Evolutionary conservation across 2,888 invertebrate genomes (phyloP), one percentile per base, ranked within the genome.

Genomic region (Malacosoma neustria): DNA sequence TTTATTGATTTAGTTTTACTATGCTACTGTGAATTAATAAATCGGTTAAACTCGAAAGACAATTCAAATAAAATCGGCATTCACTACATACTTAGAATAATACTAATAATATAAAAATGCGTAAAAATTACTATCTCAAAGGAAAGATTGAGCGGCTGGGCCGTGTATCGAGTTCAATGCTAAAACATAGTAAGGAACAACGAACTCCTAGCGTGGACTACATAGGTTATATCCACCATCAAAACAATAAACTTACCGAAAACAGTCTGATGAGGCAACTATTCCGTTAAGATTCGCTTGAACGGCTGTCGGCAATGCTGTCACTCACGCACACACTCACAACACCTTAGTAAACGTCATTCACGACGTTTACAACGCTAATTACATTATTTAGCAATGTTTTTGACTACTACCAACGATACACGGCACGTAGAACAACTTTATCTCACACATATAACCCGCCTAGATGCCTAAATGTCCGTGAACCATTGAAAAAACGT

Each of bases 201-300:
- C 42, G 46, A 49, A 48, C 50, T 54, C 47, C 60, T 67, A 61
- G 69, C 71, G 58, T 69, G 72, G 66, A 49, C 56, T 51, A 56
- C 47, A 56, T 63, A 72, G 68, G 71, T 73, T 72, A 72, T 50
- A 57, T 66, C 48, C 55, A 43, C 48, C 43, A 43, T 53, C 64
- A 70, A 71, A 72, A 73, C 70, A 73, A 68, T 61, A 61, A 56
- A 75, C 80, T 76, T 63, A 80, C 80, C 72, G 46, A 72, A 76
- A 73, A 60, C 64, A 67, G 52, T 69, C 72, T 74, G 13, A 22
- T 48, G 43, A 54, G 42, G 43, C 51, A 54, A 48, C 54, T 66
- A 70, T 81, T 72, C 84, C 81, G 82, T 84, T 82, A 72, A 76
- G 77, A 74, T 76, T 80, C 80, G 80, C 80, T 79, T 65, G 74